Evolutionary conservation across 2,113 vertebrate genomes (phyloP), one percentile per base, ranked within the genome.

Genomic region (Narcine bancroftii): DNA sequence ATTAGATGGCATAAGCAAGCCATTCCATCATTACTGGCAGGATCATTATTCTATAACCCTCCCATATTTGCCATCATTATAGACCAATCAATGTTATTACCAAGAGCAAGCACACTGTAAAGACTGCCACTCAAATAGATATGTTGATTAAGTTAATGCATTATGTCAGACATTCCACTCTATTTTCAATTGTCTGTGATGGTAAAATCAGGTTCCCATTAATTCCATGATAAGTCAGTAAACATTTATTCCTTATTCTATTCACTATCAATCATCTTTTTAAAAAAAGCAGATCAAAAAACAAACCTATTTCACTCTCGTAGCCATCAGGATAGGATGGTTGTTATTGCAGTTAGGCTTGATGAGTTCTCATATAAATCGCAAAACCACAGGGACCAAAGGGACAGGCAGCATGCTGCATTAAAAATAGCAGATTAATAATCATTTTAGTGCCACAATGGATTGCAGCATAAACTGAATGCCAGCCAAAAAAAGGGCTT

Each of bases 81-180:
- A 60, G n/a, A 60, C n/a, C 81, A 87, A 87, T 63, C 53, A 87
- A 75, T 75, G 13, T 75, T n/a, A 75, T 69, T 69, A 69, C 66
- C n/a, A 69, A 69, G 66, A 47, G 21, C 42, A 47, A 47, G 21
- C 76, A 79, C n/a, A 63, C 29, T 60, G 6, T 63, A 36, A n/a
- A 63, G 21, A 60, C 53, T 19, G 33, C 13, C 33, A 19, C 81
- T 21, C 33, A 60, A 47, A 47, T 47, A 79, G 56, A 60, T 13
- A 21, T 29, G 17, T 24, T 21, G 21, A 69, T 83, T 83, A 83
- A 83, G 53, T n/a, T 11, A 83, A 17, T 53, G 10, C 24, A 53
- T 53, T 36, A 2, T 39, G n/a, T 6, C 6, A 60, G 60, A 36
- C 21, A 36, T 36, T 36, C 50, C 47, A 33, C 33, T 19, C 33